phyloP scores from a whole-genome alignment of 92 coral and sea anemone genomes.

The Epizoanthus fatuus region DNA sequence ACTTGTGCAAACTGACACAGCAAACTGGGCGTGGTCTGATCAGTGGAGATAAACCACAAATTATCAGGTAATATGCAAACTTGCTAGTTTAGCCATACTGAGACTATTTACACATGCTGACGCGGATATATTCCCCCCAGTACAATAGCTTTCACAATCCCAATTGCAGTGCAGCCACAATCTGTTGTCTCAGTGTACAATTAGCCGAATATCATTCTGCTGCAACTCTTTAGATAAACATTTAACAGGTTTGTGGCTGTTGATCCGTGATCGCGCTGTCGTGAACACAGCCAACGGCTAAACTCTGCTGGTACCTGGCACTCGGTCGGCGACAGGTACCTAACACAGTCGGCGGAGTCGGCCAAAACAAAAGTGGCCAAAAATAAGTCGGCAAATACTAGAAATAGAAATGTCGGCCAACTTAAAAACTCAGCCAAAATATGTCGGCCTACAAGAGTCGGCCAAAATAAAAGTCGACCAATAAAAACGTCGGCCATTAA shows the following conservation, averaged over 20 bases:
- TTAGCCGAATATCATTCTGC: background rate
- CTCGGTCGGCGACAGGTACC: too few relatives aligned
- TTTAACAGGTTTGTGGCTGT: background rate
- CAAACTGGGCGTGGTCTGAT: background rate
- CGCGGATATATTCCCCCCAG: background rate
- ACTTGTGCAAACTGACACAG: background rate
- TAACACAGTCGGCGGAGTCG: too few relatives aligned
- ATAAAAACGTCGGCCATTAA: too few relatives aligned
- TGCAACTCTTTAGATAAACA: background rate
- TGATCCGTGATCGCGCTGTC: background rate
- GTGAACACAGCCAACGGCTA: background rate
- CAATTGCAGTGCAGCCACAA: background rate
- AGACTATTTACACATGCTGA: conserved; percentile 27
- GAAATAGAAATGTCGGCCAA: too few relatives aligned
- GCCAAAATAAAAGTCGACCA: too few relatives aligned
- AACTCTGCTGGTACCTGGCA: background rate
- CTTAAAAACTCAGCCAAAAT: too few relatives aligned
- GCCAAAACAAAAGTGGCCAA: too few relatives aligned
- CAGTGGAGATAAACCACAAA: background rate
- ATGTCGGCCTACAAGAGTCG: too few relatives aligned
- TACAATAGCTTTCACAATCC: too few relatives aligned
- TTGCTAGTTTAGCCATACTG: background rate
- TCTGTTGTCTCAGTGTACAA: background rate
- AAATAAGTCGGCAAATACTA: too few relatives aligned
- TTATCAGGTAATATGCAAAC: conserved; percentile 25